These are phyloP conservation scores for Chlorops oryzae DNA, from an alignment of 1,140 invertebrate genomes.

Conservation along the genomic window DNA sequence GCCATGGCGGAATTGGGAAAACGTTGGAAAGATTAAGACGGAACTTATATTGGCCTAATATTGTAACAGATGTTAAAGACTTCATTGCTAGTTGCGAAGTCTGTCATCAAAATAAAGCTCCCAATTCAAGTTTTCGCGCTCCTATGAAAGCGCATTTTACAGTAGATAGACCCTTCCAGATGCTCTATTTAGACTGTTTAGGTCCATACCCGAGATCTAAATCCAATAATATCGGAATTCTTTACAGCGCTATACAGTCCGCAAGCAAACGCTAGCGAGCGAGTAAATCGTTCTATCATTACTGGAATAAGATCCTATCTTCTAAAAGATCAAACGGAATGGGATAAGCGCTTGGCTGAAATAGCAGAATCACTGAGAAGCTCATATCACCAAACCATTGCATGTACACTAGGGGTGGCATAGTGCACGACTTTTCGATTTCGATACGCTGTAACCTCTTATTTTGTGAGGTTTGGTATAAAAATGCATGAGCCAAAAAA, in stretches of 20 bases:
- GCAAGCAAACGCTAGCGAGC: not conserved
- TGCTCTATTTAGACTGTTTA: not conserved
- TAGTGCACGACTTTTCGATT: too few relatives aligned
- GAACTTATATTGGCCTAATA: not conserved
- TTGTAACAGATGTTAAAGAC: not conserved
- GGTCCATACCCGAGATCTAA: not conserved
- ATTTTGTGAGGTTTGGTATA: too few relatives aligned
- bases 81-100: not conserved
- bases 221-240: not conserved
- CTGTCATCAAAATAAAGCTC: not conserved
- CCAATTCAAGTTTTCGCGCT: not conserved
- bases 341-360: not conserved
- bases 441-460: too few relatives aligned
- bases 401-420: too few relatives aligned
- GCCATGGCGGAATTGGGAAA: too few relatives aligned
- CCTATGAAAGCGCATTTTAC: not conserved
- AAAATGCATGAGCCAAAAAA: too few relatives aligned
- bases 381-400: too few relatives aligned
- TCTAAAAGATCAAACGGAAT: not conserved
- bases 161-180: not conserved
- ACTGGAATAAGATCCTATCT: conserved; percentile 1
- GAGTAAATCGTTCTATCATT: not conserved
- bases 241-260: not conserved
- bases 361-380: too few relatives aligned
- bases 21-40: not conserved